Percentiles rank a stretch among this genome's conserved stretches.
These are phyloP conservation scores for Mnemiopsis leidyi DNA, from an alignment of 37 sponge, comb jelly and placozoan species.

Conservation along the genomic window DNA sequence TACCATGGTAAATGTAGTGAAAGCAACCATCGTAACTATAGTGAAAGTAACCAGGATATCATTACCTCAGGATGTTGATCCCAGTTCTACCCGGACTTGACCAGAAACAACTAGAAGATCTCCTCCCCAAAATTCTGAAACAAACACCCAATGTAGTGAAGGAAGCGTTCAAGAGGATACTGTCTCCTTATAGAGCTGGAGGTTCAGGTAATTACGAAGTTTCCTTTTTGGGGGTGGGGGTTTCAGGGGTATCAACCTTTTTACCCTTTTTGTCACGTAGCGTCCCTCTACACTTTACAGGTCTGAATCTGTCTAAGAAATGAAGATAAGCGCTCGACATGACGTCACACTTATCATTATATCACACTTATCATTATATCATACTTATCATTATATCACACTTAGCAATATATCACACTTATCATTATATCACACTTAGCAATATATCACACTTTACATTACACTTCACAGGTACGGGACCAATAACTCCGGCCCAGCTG, in stretches of 20 bases:
- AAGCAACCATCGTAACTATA: not conserved
- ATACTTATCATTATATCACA: too few relatives aligned
- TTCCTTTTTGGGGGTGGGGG: not conserved
- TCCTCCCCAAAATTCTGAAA: conserved; percentile 85
- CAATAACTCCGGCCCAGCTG: conserved; percentile 84
- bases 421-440: too few relatives aligned
- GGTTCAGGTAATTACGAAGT: not conserved
- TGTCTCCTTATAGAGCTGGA: conserved; percentile 71
- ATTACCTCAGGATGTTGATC: conserved; percentile 75
- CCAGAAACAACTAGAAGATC: conserved; percentile 83
- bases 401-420: too few relatives aligned
- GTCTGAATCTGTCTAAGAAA: too few relatives aligned
- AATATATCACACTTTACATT: too few relatives aligned
- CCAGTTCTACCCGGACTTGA: conserved; percentile 92
- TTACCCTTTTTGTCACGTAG: too few relatives aligned
- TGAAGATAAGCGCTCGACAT: too few relatives aligned
- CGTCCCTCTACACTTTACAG: too few relatives aligned
- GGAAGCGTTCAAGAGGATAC: conserved; percentile 80
- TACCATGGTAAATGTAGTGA: too few relatives aligned
- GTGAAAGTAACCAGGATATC: not conserved
- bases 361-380: too few relatives aligned
- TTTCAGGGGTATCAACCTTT: not conserved
- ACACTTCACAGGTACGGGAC: conserved; percentile 71
- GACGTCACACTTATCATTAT: too few relatives aligned
- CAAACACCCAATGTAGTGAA: conserved; percentile 85